Evolutionary conservation across 2,888 invertebrate species (phyloP), one percentile per base, ranked within the genome.

Genomic region (Cantharis lateralis): DNA sequence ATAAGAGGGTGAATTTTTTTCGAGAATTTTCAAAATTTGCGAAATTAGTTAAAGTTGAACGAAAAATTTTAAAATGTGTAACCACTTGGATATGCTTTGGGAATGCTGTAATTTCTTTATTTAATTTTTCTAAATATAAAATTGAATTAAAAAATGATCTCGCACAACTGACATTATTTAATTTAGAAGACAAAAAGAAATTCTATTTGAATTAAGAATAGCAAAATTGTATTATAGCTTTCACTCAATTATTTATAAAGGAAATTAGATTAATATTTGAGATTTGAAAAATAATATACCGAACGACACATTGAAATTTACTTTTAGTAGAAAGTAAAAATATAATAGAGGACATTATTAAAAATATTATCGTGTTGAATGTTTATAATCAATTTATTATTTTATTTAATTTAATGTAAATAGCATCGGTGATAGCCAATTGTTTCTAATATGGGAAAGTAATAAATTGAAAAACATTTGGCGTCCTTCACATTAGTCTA

Each of bases 391-490:
- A 48, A 48, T 48, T 48, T 48, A 48, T 48, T 48, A 48, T 48
- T 48, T 48, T 48, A 48, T 48, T 48, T 48, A 48, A 48, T 48
- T 48, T 48, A 48, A 48, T 48, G 48, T 48, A 48, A 48, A 48
- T 48, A n/a, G n/a, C 9, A 48, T 48, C 48, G 13, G 48, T 48
- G 48, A 48, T 48, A 48, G n/a, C 48, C 48, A 48, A 48, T 48
- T 48, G 48, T 48, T 48, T 48, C 48, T 48, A 62, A 62, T 24
- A 71, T 15, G 62, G 62, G 71, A 62, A 70, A 62, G 24, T 62
- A 71, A 71, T 62, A 24, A 69, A 71, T 62, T 71, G 20, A 71
- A 32, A 71, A 48, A 13, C 48, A 48, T 48, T 48, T 48, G 48
- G 48, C 48, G 48, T 48, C 48, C 48, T 48, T 48, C 48, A 48